Evolutionary conservation across 2,113 vertebrate genomes (phyloP).

Genomic region (Perca flavescens): DNA sequence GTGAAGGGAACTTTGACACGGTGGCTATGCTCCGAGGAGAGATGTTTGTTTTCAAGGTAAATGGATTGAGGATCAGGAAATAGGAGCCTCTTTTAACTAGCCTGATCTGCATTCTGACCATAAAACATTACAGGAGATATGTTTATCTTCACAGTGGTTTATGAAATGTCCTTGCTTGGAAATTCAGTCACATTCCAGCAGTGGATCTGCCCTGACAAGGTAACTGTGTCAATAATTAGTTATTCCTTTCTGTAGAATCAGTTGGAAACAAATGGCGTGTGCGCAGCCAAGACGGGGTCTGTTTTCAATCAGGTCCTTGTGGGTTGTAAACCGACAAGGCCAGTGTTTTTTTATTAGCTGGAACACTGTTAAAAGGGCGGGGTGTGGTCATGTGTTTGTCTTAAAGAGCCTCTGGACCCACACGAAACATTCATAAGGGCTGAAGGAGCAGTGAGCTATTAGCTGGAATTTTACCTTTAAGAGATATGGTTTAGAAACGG

Average conservation of each 20-base stretch:
- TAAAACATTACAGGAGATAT: background rate
- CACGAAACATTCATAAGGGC: constrained; percentile 48
- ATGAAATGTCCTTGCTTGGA: constrained; percentile 26
- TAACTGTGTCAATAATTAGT: constrained; percentile 41
- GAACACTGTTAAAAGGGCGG: constrained; percentile 59
- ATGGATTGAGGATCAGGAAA: background rate
- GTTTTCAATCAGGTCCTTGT: constrained; percentile 72
- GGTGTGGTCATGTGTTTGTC: constrained; percentile 71
- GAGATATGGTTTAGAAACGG: background rate
- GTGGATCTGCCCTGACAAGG: constrained; percentile 37
- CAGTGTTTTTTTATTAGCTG: constrained; percentile 59
- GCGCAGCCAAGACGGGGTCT: constrained; percentile 48
- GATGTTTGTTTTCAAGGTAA: constrained; percentile 99
- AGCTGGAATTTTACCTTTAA: constrained; percentile 28
- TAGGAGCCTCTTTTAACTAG: background rate
- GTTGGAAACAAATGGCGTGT: constrained; percentile 47
- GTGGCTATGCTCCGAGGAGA: constrained; percentile 95
- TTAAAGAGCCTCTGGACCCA: constrained; percentile 67
- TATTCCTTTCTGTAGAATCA: constrained; percentile 37
- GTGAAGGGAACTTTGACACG: constrained; percentile 94
- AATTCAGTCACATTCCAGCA: background rate
- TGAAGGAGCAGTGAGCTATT: constrained; percentile 34
- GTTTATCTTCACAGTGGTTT: constrained; percentile 4
- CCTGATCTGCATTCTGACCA: background rate
- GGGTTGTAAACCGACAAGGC: constrained; percentile 66